These are phyloP conservation scores for Phylloscopus trochiloides DNA, from an alignment of 2,113 vertebrate species.

Conservation along the genomic window DNA sequence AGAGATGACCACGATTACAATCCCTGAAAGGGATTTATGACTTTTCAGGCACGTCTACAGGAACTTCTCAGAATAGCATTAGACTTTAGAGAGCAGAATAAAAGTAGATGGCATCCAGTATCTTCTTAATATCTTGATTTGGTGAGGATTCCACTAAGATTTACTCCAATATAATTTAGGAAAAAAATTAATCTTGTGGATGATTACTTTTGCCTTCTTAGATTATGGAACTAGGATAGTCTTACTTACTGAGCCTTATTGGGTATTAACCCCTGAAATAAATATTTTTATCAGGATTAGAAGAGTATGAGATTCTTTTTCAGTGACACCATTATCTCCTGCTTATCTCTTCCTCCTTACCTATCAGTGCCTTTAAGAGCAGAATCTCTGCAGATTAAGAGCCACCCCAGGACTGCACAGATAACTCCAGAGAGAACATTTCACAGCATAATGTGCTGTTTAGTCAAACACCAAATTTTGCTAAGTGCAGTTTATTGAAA, in stretches of 20 bases:
- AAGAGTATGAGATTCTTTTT: background rate
- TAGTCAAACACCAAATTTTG: background rate
- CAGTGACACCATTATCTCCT: background rate
- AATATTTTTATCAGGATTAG: background rate
- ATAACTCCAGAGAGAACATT: background rate
- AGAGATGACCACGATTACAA: background rate
- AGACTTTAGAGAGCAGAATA: background rate
- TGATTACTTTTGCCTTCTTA: slow-evolving; percentile 5
- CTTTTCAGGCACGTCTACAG: background rate
- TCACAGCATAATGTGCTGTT: background rate
- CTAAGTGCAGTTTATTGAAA: background rate
- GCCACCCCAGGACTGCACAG: background rate
- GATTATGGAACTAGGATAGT: background rate
- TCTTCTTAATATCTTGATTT: background rate
- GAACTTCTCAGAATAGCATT: background rate
- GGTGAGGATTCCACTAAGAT: background rate
- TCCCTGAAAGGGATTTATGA: background rate
- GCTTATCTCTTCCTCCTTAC: background rate
- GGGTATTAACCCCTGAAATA: background rate
- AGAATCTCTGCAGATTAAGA: background rate
- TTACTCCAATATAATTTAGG: background rate
- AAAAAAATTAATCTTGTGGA: background rate
- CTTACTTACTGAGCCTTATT: background rate
- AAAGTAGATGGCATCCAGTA: background rate
- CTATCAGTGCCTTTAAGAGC: background rate